phyloP scores from a whole-genome alignment of 2,888 invertebrate species.

The Teinopalpus imperialis region DNA sequence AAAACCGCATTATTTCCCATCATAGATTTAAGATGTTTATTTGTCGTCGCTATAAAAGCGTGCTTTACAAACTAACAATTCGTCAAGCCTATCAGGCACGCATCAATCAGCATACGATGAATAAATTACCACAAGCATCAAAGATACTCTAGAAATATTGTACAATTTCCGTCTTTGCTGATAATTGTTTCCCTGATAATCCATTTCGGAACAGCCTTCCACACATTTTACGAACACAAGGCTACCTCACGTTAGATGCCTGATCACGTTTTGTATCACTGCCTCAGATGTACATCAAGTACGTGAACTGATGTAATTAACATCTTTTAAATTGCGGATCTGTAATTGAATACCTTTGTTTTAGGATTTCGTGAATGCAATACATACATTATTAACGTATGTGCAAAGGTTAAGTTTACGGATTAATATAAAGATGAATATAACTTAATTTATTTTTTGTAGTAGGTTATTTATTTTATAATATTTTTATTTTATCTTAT shows the following conservation, averaged over 20 bases:
- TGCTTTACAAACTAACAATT: constrained; percentile 2
- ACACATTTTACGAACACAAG: not conserved
- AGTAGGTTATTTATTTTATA: no score
- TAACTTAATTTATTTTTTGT: no score
- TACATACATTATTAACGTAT: no score
- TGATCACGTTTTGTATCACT: constrained; percentile 9
- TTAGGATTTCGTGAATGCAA: not conserved
- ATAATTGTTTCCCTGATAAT: constrained; percentile 11
- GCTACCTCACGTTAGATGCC: constrained; percentile 4
- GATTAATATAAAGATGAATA: no score
- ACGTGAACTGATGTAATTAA: constrained; percentile 10
- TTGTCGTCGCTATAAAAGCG: no score
- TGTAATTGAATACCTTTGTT: not conserved
- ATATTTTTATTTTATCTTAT: no score
- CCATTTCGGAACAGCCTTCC: constrained; percentile 10
- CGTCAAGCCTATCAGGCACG: not conserved
- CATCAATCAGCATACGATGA: not conserved
- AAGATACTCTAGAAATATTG: not conserved
- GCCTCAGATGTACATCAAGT: not conserved
- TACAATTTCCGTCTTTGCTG: not conserved
- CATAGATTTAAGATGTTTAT: no score
- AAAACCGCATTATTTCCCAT: no score
- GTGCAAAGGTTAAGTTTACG: no score
- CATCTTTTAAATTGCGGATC: not conserved
- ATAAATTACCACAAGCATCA: no score